Conservation (phyloP, 2,888 invertebrate species). For the Cerastis rubricosa region DNA sequence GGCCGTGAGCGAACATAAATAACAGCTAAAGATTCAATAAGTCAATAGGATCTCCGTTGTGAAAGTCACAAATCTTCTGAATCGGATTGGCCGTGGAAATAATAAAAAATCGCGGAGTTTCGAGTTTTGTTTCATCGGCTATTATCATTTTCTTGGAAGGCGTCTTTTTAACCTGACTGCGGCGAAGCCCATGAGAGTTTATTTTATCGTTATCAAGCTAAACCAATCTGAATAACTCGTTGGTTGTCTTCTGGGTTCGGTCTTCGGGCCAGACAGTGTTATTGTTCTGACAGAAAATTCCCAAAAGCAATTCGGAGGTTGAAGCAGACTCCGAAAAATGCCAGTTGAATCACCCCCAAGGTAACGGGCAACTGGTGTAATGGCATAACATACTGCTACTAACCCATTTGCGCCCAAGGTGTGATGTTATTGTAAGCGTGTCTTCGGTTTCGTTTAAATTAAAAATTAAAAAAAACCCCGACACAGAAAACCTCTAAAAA, state of each 20-base stretch:
- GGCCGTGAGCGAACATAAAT: slow-evolving; percentile 35
- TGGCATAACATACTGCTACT: not conserved
- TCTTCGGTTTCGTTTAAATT: too few species aligned
- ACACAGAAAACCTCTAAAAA: too few species aligned
- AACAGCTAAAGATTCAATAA: slow-evolving; percentile 50
- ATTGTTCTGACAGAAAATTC: not conserved
- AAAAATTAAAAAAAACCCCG: too few species aligned
- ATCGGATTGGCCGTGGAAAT: slow-evolving; percentile 29
- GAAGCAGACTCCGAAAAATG: not conserved
- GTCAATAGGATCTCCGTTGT: slow-evolving; percentile 28
- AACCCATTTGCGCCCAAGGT: not conserved
- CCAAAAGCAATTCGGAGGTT: too few species aligned
- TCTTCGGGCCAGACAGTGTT: not conserved
- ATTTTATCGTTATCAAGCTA: not conserved
- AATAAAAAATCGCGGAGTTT: slow-evolving; percentile 18
- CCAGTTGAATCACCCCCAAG: not conserved
- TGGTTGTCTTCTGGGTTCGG: not conserved
- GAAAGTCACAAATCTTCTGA: slow-evolving; percentile 53
- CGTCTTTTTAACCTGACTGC: not conserved
- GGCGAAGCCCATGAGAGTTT: too few species aligned
- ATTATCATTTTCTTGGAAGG: slow-evolving; percentile 12
- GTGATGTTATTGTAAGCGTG: not conserved
- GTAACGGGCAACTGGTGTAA: not conserved
- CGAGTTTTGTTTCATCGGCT: slow-evolving; percentile 1
- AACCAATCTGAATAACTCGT: too few species aligned